phyloP scores from a whole-genome alignment of 2,797 vertebrate genomes.

The Brachyrhaphis roseni region DNA sequence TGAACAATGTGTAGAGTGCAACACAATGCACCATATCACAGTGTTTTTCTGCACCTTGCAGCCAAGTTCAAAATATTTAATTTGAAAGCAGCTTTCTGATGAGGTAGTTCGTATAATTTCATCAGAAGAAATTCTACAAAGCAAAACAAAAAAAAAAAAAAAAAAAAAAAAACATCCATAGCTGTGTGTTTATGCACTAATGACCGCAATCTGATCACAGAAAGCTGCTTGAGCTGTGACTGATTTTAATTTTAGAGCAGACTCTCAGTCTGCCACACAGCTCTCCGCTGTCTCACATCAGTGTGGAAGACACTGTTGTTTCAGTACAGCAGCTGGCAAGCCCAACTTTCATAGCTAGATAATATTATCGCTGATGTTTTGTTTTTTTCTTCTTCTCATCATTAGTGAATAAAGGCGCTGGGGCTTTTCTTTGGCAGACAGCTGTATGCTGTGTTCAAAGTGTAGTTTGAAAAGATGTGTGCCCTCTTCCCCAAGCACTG shows the following conservation, averaged over 20 bases:
- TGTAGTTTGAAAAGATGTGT: neutral
- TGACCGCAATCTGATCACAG: neutral
- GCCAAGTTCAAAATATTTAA: neutral
- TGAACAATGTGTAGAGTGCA: neutral
- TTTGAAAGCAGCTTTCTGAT: neutral
- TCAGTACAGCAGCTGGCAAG: neutral
- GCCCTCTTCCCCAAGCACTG: neutral
- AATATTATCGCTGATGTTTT: neutral
- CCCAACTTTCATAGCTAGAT: neutral
- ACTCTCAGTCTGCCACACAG: neutral
- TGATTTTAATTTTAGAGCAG: neutral
- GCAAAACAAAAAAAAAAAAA: neutral
- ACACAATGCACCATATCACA: neutral
- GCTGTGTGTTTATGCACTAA: neutral
- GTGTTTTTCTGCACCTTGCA: neutral
- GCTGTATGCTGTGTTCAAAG: neutral
- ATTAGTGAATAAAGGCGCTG: neutral
- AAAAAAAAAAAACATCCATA: neutral
- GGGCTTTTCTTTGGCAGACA: neutral
- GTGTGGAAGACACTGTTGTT: neutral
- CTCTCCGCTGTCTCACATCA: neutral
- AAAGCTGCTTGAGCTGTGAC: neutral
- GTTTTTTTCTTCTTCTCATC: neutral
- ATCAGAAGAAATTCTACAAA: neutral
- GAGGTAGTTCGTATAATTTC: neutral